Evolutionary conservation across 2,113 vertebrate genomes (phyloP).

Genomic region (Brachirus orientalis): DNA sequence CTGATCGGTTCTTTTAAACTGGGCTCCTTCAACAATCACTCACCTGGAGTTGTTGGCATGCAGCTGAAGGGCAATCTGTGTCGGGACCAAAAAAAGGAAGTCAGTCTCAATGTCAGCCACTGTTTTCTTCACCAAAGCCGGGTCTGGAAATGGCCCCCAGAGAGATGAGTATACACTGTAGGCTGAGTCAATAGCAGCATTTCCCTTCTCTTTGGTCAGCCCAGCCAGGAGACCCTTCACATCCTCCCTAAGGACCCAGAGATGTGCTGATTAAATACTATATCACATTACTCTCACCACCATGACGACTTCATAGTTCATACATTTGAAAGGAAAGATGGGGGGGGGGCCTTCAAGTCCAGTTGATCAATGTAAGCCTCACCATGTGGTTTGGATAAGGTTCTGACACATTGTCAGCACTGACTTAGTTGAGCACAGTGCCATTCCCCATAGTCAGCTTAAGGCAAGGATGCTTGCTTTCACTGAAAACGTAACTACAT

Average conservation of each 20-base stretch:
- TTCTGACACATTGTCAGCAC: too few species aligned
- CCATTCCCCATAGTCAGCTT: too few species aligned
- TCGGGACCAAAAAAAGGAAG: slow-evolving; percentile 87
- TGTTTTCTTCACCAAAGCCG: slow-evolving; percentile 82
- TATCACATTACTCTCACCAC: not conserved
- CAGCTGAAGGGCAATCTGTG: slow-evolving; percentile 78
- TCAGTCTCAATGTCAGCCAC: slow-evolving; percentile 84
- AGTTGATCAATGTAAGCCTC: too few species aligned
- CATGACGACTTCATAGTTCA: not conserved
- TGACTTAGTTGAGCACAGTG: too few species aligned
- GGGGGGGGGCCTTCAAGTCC: too few species aligned
- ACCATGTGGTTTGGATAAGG: too few species aligned
- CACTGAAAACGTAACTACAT: too few species aligned
- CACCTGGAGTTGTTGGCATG: slow-evolving; percentile 81
- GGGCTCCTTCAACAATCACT: slow-evolving; percentile 30
- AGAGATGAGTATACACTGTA: slow-evolving; percentile 75
- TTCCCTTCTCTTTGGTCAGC: slow-evolving; percentile 77
- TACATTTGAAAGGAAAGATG: too few species aligned
- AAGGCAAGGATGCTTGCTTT: too few species aligned
- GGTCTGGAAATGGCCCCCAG: slow-evolving; percentile 71
- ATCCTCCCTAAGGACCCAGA: slow-evolving; percentile 61
- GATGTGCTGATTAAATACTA: not conserved
- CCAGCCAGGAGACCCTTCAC: slow-evolving; percentile 77
- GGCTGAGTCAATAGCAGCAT: slow-evolving; percentile 47
- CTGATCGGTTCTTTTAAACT: too few species aligned